Base-by-base conservation (phyloP, 2,797 vertebrate genomes). In the Moxostoma hubbsi region DNA sequence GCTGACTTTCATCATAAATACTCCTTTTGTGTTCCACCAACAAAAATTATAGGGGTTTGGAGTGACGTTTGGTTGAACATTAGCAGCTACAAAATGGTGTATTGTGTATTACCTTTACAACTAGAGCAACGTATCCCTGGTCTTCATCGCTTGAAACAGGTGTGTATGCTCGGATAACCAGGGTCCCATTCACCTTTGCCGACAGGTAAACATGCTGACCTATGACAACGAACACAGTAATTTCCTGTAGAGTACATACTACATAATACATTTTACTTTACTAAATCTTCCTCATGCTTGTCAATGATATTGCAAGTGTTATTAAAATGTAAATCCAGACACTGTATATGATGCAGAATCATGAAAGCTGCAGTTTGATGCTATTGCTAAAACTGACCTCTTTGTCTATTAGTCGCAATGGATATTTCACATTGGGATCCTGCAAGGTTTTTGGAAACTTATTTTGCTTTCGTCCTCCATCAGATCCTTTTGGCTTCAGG, bases 131-230 rank as follows among this genome's bases (percentile, higher is more conserved):
- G 58, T 93, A 91, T 77, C 97, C 96, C 86, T 90, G 93, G 61
- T 96, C 92, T 47, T 97, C 92, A 0, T 98, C 96, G 53, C 94
- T 95, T 88, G 97, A 97, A 71, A 98, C 95, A 0, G 97, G 96
- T 0, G 96, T 98, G 83, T 98, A 99, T 61, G 96, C 94, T 85
- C 94, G 92, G 85, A 97, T 90, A 87, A 96, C 96, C 88, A 97
- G 89, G 59, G 75, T 91, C 75, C 93, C 93, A 5, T 91, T 90
- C 0, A 98, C 94, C 89, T 91, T 96, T 84, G 96, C 94, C 45
- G 97, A 95, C 79, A 98, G 93, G 84, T 96, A 97, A 78, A 99
- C 92, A 8, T 97, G 96, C 68, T 98, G 96, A 79, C 97, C 96
- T 98, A 87, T 45, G 43, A 47, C 15, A 63, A 13, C 0, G 6